Base-by-base conservation (phyloP, 2,113 vertebrate species). In the Podarcis muralis region DNA sequence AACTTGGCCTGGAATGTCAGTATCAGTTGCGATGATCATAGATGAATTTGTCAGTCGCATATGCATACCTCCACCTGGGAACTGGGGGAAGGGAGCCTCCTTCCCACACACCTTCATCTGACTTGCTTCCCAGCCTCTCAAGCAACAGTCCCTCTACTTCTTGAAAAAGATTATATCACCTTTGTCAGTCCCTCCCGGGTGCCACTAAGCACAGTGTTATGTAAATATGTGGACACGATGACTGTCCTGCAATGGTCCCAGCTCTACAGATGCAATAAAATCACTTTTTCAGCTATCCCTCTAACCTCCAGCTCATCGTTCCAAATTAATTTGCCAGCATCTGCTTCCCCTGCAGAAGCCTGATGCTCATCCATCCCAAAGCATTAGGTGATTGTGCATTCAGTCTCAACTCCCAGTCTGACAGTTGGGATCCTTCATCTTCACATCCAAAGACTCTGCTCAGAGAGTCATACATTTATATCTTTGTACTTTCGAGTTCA, bases 301-400 rank as follows among this genome's bases (percentile, higher is more conserved):
- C 66, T 71, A 15, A 13, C 32, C 59, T 75, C 37, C 57, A 86
- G 53, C 32, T 65, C 84, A 66, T 40, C 35, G 16, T 77, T 86
- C 74, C 57, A 86, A 76, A 62, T 76, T 37, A 37, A 71, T 69
- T 37, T 87, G 59, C 71, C 57, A 57, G 81, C 81, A 83, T 66
- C 81, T 77, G 87, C 72, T 83, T 68, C 59, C 59, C 68, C 27
- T 82, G 59, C 57, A 32, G 48, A 57, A 88, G 53, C 35, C 12
- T 76, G 53, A 75, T 77, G 35, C 30, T 88, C 72, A 66, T 83
- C 72, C 81, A 88, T 66, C 59, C 72, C 30, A 81, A 77, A 59
- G 84, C 84, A 86, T 86, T 25, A 65, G 27, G 9, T 40, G 32
- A 88, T 66, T 75, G 69, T 82, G 80, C 86, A 81, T 81, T 80